A percentile compares a stretch with the other conserved stretches of the same genome.
These are phyloP conservation scores for Poecilia latipinna DNA, from an alignment of 2,113 vertebrate genomes.

Conservation along the genomic window DNA sequence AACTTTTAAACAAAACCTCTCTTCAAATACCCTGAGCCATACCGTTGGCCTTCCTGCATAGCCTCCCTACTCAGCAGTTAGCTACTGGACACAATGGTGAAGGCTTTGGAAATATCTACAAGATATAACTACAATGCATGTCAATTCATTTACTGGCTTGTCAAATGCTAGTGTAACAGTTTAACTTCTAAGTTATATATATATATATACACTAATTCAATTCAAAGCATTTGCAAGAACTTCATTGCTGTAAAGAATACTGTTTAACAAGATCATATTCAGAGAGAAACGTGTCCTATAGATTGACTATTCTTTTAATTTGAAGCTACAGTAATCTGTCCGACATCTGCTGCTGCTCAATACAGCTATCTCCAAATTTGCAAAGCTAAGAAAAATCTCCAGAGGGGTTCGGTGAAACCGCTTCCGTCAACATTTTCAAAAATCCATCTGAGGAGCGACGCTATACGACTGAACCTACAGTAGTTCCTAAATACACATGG, in stretches of 20 bases:
- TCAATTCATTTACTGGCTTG: no score
- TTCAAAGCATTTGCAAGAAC: neutral
- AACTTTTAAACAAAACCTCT: neutral
- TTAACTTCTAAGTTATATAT: no score
- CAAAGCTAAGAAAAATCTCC: conserved; percentile 30
- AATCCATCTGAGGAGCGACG: conserved; percentile 54
- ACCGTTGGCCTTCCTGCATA: neutral
- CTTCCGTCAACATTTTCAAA: conserved; percentile 38
- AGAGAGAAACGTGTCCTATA: neutral
- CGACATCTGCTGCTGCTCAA: no score
- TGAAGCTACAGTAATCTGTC: conserved; percentile 1
- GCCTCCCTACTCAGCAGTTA: neutral
- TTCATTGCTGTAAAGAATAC: neutral
- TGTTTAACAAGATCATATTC: neutral
- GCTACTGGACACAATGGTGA: neutral
- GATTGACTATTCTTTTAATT: conserved; percentile 11
- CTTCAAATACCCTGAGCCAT: no score
- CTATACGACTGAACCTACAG: conserved; percentile 74
- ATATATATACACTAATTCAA: no score
- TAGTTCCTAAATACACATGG: conserved; percentile 80
- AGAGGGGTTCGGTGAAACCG: conserved; percentile 22
- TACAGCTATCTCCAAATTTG: neutral
- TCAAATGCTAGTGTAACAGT: no score
- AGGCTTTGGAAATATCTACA: no score
- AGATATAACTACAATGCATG: no score